Percentiles rank a stretch among this genome's conserved stretches.
These are phyloP conservation scores for Thalassophryne amazonica DNA, from an alignment of 2,797 vertebrate species.

Conservation along the genomic window DNA sequence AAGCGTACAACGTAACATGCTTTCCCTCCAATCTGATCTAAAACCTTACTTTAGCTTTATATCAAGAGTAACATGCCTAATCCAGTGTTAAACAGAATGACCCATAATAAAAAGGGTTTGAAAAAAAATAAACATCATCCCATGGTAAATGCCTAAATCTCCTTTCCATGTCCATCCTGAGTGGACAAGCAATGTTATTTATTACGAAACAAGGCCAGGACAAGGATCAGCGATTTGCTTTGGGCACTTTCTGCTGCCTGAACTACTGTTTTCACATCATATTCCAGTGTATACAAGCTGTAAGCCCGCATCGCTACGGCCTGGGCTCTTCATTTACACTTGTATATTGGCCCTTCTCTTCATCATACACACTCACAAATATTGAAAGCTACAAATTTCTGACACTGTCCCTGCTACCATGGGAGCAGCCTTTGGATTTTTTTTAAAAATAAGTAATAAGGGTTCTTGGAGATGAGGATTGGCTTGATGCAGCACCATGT, in stretches of 20 bases:
- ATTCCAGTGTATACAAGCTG: slow-evolving; percentile 74
- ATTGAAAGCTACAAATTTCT: slow-evolving; percentile 73
- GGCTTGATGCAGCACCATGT: slow-evolving; percentile 21
- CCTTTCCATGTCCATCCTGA: slow-evolving; percentile 73
- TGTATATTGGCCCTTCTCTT: slow-evolving; percentile 60
- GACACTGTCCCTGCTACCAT: slow-evolving; percentile 58
- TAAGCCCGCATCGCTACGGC: slow-evolving; percentile 61
- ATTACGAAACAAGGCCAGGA: slow-evolving; percentile 71
- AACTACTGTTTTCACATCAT: slow-evolving; percentile 71
- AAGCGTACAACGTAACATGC: slow-evolving; percentile 65
- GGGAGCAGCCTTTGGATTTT: slow-evolving; percentile 63
- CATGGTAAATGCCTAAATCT: slow-evolving; percentile 67
- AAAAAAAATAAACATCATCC: slow-evolving; percentile 66
- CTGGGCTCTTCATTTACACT: slow-evolving; percentile 74
- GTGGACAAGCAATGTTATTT: slow-evolving; percentile 80
- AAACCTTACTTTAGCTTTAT: slow-evolving; percentile 63
- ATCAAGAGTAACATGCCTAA: slow-evolving; percentile 71
- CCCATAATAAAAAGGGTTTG: slow-evolving; percentile 54
- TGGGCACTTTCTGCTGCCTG: slow-evolving; percentile 58
- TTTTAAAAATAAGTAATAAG: slow-evolving; percentile 48
- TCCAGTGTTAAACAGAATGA: slow-evolving; percentile 74
- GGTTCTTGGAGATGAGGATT: slow-evolving; percentile 49
- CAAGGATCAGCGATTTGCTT: slow-evolving; percentile 71
- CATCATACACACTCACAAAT: slow-evolving; percentile 65
- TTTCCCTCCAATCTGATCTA: slow-evolving; percentile 73